phyloP scores from a whole-genome alignment of 30 jellyfish, hydroid and myxozoan species.

The Catostylus mosaicus region DNA sequence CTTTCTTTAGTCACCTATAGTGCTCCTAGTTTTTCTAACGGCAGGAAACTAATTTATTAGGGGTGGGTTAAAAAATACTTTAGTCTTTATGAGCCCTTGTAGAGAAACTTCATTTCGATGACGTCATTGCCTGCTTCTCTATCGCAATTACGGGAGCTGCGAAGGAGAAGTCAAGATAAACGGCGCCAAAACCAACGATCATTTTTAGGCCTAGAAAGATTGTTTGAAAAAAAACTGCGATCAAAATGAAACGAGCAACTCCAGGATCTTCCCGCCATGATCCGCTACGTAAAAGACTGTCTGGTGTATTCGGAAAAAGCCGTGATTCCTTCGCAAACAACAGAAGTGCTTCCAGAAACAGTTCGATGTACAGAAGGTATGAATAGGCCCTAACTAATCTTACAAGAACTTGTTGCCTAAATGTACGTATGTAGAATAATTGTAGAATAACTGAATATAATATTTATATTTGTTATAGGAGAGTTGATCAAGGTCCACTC shows the following conservation, averaged over 20 bases:
- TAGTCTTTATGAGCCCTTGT: too few species aligned
- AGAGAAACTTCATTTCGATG: too few species aligned
- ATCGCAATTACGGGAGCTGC: background rate
- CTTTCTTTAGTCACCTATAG: too few species aligned
- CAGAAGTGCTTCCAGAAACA: constrained; percentile 36
- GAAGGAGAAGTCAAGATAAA: constrained; percentile 25
- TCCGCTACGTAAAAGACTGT: constrained; percentile 52
- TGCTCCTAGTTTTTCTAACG: too few species aligned
- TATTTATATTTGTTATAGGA: constrained; percentile 15
- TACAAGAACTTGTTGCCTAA: too few species aligned
- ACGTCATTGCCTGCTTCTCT: background rate
- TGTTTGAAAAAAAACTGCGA: background rate
- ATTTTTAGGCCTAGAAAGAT: background rate
- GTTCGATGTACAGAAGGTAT: constrained; percentile 19
- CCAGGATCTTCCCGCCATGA: constrained; percentile 55
- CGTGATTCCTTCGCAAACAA: constrained; percentile 44
- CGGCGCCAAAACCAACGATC: constrained; percentile 4
- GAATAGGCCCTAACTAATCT: too few species aligned
- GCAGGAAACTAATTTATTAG: too few species aligned
- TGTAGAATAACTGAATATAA: too few species aligned
- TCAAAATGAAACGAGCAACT: constrained; percentile 54
- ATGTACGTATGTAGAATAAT: too few species aligned
- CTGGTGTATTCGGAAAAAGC: constrained; percentile 45
- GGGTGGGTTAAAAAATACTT: too few species aligned
- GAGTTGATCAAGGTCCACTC: constrained; percentile 47